Evolutionary conservation across 1,140 invertebrate genomes (phyloP).

Genomic region (Penaeus chinensis): DNA sequence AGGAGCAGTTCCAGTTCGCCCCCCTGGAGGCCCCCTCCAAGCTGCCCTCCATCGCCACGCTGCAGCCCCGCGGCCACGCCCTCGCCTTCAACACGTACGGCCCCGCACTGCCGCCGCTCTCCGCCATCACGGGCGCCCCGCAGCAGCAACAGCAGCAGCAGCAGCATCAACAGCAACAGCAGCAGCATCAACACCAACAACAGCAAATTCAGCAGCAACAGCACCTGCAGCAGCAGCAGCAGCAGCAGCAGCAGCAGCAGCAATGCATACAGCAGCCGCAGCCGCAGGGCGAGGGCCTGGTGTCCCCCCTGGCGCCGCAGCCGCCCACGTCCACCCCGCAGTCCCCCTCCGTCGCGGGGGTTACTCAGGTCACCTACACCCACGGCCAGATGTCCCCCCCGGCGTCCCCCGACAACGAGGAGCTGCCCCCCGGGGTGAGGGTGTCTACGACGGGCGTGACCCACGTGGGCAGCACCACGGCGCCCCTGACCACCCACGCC

Average conservation of each 20-base stretch:
- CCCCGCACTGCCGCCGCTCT: conserved; percentile 46
- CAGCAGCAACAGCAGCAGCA: neutral
- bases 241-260: conserved; percentile 19
- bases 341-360: conserved; percentile 20
- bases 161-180: conserved; percentile 20
- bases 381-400: conserved; percentile 72
- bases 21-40: conserved; percentile 21
- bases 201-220: neutral
- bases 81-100: conserved; percentile 39
- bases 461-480: conserved; percentile 25
- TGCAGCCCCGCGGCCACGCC: conserved; percentile 30
- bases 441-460: conserved; percentile 46
- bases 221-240: neutral
- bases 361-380: conserved; percentile 64
- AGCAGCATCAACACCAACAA: conserved; percentile 10
- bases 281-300: neutral
- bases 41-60: conserved; percentile 45
- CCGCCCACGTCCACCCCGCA: conserved; percentile 12
- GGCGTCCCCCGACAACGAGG: conserved; percentile 70
- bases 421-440: conserved; percentile 54
- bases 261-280: neutral
- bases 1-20: conserved; percentile 37
- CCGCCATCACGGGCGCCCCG: conserved; percentile 27
- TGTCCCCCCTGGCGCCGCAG: neutral
- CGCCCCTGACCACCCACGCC: conserved; percentile 56